These are phyloP conservation scores for Nineta flava DNA, from an alignment of 2,888 invertebrate species.

Conservation along the genomic window DNA sequence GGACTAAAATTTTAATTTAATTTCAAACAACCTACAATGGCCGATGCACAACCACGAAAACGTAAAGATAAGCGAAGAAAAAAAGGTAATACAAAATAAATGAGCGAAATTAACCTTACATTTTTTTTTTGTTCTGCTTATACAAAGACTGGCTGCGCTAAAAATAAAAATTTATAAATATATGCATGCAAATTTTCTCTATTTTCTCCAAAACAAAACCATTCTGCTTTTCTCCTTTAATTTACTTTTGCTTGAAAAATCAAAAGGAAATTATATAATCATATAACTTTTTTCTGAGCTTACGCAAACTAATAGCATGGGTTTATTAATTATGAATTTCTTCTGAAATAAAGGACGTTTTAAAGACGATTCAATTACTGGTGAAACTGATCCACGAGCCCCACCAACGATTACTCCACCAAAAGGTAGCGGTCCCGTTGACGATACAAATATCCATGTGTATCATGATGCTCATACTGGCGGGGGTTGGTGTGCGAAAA, in stretches of 20 bases:
- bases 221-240: no score
- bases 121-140: slow-evolving; percentile 7
- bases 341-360: slow-evolving; percentile 1
- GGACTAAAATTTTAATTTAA: background rate
- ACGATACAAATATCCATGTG: slow-evolving; percentile 62
- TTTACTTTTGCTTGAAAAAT: background rate
- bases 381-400: slow-evolving; percentile 22
- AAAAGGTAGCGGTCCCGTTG: slow-evolving; percentile 19
- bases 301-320: background rate
- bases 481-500: slow-evolving; percentile 71
- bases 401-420: slow-evolving; percentile 17
- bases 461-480: slow-evolving; percentile 62
- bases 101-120: slow-evolving; percentile 4
- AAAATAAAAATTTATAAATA: slow-evolving; percentile 2
- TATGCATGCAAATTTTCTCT: slow-evolving; percentile 7
- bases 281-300: background rate
- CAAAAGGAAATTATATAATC: background rate
- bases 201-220: background rate
- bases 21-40: slow-evolving; percentile 27
- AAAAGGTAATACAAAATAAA: slow-evolving; percentile 44
- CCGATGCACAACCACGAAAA: slow-evolving; percentile 73
- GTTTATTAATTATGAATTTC: background rate
- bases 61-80: slow-evolving; percentile 70
- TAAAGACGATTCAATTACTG: slow-evolving; percentile 16
- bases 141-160: slow-evolving; percentile 4